Conservation (phyloP, 2,888 invertebrate species). For the Villa cingulata region DNA sequence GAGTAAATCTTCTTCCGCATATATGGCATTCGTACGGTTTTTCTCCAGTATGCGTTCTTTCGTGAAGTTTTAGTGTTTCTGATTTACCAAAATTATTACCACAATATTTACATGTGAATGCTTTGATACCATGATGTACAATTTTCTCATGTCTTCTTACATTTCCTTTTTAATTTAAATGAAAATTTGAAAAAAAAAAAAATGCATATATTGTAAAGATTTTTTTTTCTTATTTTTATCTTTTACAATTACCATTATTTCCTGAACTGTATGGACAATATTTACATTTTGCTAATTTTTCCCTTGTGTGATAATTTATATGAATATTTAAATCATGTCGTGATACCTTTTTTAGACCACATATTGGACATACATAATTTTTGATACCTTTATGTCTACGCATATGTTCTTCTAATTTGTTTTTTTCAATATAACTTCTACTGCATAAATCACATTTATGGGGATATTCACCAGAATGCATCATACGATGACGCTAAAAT, state of each 20-base stretch:
- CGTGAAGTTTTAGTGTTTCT: constrained; percentile 10
- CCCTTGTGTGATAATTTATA: constrained; percentile 9
- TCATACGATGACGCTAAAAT: constrained; percentile 7
- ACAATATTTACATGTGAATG: constrained; percentile 7
- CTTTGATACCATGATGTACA: constrained; percentile 9
- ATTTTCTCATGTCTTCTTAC: constrained; percentile 7
- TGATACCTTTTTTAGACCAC: constrained; percentile 12
- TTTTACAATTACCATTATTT: constrained; percentile 5
- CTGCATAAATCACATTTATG: constrained; percentile 3
- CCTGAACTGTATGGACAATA: constrained; percentile 7
- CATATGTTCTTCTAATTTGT: constrained; percentile 14
- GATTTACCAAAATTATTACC: constrained; percentile 10
- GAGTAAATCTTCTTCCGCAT: constrained; percentile 10
- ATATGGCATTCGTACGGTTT: constrained; percentile 5
- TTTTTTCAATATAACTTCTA: constrained; percentile 8
- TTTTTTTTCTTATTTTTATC: no score
- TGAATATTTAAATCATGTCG: constrained; percentile 8
- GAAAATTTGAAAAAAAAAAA: no score
- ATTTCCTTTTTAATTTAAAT: no score
- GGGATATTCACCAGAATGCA: constrained; percentile 9
- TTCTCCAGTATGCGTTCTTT: constrained; percentile 11
- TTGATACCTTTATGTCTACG: constrained; percentile 13
- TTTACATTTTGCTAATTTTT: constrained; percentile 9
- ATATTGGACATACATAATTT: constrained; percentile 5
- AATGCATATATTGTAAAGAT: no score